Evolutionary conservation across 1,140 invertebrate genomes (phyloP).

Genomic region (Theocolax elegans): DNA sequence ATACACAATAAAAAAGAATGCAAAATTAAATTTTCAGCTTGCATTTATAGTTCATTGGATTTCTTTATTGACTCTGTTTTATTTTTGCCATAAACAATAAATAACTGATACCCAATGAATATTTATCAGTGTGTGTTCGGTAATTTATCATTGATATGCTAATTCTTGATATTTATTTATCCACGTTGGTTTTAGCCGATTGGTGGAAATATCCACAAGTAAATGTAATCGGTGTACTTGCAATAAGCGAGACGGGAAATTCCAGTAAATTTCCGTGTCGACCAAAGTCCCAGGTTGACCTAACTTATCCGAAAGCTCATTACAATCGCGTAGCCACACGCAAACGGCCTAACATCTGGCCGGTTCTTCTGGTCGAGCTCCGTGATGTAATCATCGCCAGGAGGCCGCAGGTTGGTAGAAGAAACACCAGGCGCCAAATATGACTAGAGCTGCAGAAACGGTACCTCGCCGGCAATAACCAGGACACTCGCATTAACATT

Average conservation of each 20-base stretch:
- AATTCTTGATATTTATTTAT: neutral
- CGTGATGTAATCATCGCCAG: too few species aligned
- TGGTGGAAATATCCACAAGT: neutral
- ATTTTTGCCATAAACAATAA: neutral
- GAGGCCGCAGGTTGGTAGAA: too few species aligned
- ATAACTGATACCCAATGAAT: too few species aligned
- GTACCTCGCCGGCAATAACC: conserved; percentile 9
- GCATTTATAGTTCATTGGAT: conserved; percentile 2
- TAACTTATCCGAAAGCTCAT: conserved; percentile 13
- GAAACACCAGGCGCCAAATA: too few species aligned
- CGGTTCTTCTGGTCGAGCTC: neutral
- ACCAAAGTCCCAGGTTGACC: too few species aligned
- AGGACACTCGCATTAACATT: conserved; percentile 28
- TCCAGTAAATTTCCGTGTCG: too few species aligned
- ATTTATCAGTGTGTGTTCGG: too few species aligned
- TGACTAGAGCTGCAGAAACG: too few species aligned
- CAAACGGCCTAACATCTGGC: neutral
- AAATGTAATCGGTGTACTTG: too few species aligned
- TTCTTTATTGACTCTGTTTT: neutral
- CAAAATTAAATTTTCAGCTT: conserved; percentile 11
- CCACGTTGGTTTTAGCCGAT: neutral
- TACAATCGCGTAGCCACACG: neutral
- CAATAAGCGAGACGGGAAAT: too few species aligned
- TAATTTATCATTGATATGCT: too few species aligned
- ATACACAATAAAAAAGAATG: neutral